Percentiles rank a stretch among this genome's conserved stretches.
Evolutionary conservation across 2,888 invertebrate genomes (phyloP).

Genomic region (Electrophaes corylata): DNA sequence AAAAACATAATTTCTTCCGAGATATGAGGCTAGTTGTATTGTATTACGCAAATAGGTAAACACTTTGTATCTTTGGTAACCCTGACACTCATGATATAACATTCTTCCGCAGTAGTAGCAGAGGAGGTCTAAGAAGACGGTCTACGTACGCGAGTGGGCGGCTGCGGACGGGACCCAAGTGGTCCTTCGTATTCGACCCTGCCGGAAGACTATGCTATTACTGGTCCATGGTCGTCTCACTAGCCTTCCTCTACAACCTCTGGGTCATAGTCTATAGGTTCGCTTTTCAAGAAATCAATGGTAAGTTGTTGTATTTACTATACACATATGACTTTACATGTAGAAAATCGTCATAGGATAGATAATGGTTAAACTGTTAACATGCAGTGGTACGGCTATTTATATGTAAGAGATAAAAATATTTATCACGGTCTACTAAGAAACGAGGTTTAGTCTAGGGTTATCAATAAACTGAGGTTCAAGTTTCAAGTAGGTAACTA

Average conservation of each 20-base stretch:
- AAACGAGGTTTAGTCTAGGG: too few relatives aligned
- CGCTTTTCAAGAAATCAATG: slow-evolving; percentile 98
- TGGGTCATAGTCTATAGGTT: slow-evolving; percentile 99
- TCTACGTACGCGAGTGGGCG: slow-evolving; percentile 86
- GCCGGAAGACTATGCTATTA: slow-evolving; percentile 98
- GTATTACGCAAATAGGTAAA: too few relatives aligned
- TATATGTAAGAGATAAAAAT: too few relatives aligned
- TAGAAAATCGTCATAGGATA: too few relatives aligned
- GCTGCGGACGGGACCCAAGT: slow-evolving; percentile 89
- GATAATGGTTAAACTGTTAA: too few relatives aligned
- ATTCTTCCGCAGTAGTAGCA: slow-evolving; percentile 68
- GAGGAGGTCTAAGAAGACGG: slow-evolving; percentile 80
- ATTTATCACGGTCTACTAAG: too few relatives aligned
- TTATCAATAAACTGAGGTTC: too few relatives aligned
- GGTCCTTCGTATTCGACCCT: slow-evolving; percentile 99
- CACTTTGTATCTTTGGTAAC: not conserved
- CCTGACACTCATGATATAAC: not conserved
- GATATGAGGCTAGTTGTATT: too few relatives aligned
- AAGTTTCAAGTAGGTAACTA: not conserved
- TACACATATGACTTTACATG: not conserved
- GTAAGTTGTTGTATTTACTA: slow-evolving; percentile 74
- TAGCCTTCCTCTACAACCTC: slow-evolving; percentile 98
- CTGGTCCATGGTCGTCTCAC: slow-evolving; percentile 98
- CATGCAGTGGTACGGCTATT: too few relatives aligned
- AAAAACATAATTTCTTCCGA: too few relatives aligned